Base-by-base conservation (phyloP, 2,888 invertebrate genomes). In the Drosophila pseudotakahashii region DNA sequence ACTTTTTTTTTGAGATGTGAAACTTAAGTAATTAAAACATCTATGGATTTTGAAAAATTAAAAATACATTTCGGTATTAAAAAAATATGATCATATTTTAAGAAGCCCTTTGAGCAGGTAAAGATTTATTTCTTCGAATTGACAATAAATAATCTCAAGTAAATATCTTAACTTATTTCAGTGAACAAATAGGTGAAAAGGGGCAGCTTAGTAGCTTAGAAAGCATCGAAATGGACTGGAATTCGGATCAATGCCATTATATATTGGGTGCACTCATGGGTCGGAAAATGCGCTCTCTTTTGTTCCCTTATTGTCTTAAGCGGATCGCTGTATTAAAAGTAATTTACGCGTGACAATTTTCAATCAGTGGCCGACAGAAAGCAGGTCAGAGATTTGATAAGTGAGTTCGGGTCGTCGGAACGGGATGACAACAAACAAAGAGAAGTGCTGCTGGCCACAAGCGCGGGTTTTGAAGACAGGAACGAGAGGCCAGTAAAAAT, bases 341-440 rank as follows among this genome's bases (percentile, higher is more conserved):
- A 84, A 76, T 85, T 81, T 74, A 76, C 64, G 68, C 81, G 60
- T 60, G 62, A 81, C 82, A 81, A 70, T 79, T 81, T 79, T 85
- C 85, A 80, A 85, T 80, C 85, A 84, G 72, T 13, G 19, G 32
- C 55, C 30, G 61, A 10, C 37, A 14, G 39, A 67, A 66, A 66
- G 67, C 68, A 16, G 66, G 68, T 66, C 66, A 66, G 2, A 66
- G 66, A 66, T 66, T 66, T 66, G 67, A 67, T 67, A 67, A 67
- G 68, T 67, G 45, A 53, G 45, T 53, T 34, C 10, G 48, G 41
- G n/a, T 51, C 37, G 52, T 47, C 30, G 26, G 23, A 62, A 32
- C 30, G 44, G 52, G 44, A 19, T 52, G 67, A 52, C 44, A 11
- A 36, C 16, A 16, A 61, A 61, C 44, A 61, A 61, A 61, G 45